Evolutionary conservation across 1,140 invertebrate genomes (phyloP).

Genomic region (Drosophila pseudoananassae): DNA sequence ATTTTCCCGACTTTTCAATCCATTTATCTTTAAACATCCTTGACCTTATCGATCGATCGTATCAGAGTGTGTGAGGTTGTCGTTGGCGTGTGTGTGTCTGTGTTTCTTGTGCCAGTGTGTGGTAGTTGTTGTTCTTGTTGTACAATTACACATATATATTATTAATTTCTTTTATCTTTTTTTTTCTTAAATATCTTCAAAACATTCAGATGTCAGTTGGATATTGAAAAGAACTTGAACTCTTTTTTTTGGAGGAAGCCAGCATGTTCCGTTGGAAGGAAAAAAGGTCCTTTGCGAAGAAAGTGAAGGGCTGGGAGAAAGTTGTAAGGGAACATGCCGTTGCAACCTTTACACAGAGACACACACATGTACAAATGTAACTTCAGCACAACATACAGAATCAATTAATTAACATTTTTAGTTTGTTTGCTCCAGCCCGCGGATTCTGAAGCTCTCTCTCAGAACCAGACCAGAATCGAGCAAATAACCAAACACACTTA

Average conservation of each 20-base stretch:
- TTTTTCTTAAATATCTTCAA: conserved; percentile 32
- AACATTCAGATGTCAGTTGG: conserved; percentile 76
- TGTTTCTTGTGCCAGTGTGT: conserved; percentile 10
- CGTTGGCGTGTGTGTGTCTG: conserved; percentile 19
- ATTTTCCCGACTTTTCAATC: conserved; percentile 9
- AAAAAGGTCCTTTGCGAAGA: conserved; percentile 3
- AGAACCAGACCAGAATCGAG: conserved; percentile 7
- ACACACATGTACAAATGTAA: conserved; percentile 76
- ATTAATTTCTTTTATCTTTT: conserved; percentile 37
- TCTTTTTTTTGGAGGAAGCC: conserved; percentile 7
- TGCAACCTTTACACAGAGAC: conserved; percentile 67
- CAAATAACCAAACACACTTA: conserved; percentile 60
- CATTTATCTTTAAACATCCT: conserved; percentile 18
- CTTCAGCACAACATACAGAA: conserved; percentile 80
- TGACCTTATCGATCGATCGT: conserved; percentile 36
- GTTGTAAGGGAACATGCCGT: conserved; percentile 66
- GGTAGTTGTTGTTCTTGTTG: conserved; percentile 23
- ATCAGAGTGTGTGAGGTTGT: conserved; percentile 18
- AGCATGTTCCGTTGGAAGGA: conserved; percentile 47
- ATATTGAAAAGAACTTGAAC: conserved; percentile 49
- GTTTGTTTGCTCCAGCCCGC: conserved; percentile 27
- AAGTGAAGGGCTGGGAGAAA: not conserved
- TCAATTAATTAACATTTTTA: conserved; percentile 71
- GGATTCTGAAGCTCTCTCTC: conserved; percentile 7
- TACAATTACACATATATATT: conserved; percentile 46